Conservation (phyloP, 2,113 vertebrate genomes). For the Calypte anna region DNA sequence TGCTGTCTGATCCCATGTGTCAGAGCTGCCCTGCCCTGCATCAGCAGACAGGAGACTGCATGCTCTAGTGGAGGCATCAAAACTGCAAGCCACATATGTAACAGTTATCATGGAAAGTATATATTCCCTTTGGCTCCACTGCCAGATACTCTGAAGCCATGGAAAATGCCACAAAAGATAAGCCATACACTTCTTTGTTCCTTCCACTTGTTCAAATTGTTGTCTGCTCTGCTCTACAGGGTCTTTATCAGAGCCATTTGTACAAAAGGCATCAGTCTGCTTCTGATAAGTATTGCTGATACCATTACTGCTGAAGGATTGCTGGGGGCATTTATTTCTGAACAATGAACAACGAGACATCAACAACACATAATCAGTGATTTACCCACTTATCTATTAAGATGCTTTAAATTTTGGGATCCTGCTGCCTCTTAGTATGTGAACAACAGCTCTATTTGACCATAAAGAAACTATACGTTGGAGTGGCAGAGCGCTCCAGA, state of each 20-base stretch:
- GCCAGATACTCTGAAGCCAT: conserved; percentile 43
- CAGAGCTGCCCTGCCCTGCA: neutral
- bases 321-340: neutral
- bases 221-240: neutral
- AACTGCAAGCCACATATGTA: neutral
- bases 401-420: neutral
- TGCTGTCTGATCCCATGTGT: neutral
- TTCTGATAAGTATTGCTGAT: conserved; percentile 44
- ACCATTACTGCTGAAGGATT: neutral
- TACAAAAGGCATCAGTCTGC: conserved; percentile 29
- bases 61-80: neutral
- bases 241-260: conserved; percentile 21
- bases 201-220: neutral
- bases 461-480: neutral
- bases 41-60: neutral
- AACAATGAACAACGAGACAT: conserved; percentile 41
- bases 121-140: conserved; percentile 34
- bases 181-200: conserved; percentile 36
- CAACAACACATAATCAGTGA: neutral
- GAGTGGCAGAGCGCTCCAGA: neutral
- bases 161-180: conserved; percentile 62
- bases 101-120: conserved; percentile 42
- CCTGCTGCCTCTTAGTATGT: neutral
- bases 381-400: conserved; percentile 13
- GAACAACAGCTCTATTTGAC: neutral